phyloP scores from a whole-genome alignment of 30 jellyfish, hydroid and myxozoan genomes.

The Hydra vulgaris region DNA sequence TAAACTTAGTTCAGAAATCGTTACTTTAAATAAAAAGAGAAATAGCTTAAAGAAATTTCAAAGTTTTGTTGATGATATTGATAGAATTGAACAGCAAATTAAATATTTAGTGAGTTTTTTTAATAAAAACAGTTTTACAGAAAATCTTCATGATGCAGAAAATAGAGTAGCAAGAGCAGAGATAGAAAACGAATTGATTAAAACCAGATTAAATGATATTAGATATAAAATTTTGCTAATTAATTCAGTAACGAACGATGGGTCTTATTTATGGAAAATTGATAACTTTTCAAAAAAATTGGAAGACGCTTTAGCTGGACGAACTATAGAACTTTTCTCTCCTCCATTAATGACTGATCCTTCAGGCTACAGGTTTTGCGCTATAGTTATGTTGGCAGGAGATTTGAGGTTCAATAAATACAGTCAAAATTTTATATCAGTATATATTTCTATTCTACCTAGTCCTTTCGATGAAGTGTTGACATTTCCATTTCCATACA shows the following conservation, averaged over 20 bases:
- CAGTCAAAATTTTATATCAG: conserved; percentile 32
- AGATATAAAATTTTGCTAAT: conserved; percentile 40
- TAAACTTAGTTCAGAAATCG: neutral
- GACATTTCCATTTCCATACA: conserved; percentile 51
- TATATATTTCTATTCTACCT: conserved; percentile 43
- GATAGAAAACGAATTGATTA: conserved; percentile 26
- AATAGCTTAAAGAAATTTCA: too few species aligned
- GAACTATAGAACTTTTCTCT: conserved; percentile 39
- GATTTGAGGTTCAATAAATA: conserved; percentile 24
- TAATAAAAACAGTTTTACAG: too few species aligned
- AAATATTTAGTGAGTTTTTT: neutral
- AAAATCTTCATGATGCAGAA: neutral
- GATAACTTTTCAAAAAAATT: conserved; percentile 47
- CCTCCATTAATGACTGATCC: conserved; percentile 48
- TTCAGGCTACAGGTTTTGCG: conserved; percentile 53
- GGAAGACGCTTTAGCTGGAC: conserved; percentile 43
- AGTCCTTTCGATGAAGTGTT: conserved; percentile 51
- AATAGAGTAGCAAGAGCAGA: conserved; percentile 23
- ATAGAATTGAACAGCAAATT: neutral
- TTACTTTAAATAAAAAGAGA: neutral
- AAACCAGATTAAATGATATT: conserved; percentile 23
- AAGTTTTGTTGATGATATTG: neutral
- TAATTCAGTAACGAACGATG: conserved; percentile 55
- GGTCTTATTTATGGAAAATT: conserved; percentile 63
- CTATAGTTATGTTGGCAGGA: conserved; percentile 43